phyloP scores from a whole-genome alignment of 2,113 vertebrate genomes.

The Sinosuthora webbiana region DNA sequence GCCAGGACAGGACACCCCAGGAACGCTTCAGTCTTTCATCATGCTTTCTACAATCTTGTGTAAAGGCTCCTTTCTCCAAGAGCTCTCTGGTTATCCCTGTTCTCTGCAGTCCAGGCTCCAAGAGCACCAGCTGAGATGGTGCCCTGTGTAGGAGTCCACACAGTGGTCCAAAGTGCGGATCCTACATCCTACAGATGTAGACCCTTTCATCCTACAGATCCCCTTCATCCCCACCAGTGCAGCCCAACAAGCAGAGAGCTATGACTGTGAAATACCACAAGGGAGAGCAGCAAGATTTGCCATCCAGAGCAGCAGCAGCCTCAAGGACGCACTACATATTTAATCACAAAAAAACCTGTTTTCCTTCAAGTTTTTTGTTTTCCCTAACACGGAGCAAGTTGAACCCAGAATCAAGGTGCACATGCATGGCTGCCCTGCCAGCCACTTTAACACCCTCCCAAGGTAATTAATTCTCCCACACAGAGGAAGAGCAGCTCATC shows the following conservation, averaged over 20 bases:
- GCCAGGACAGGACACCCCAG: not conserved
- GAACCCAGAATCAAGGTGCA: not conserved
- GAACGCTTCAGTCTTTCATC: not conserved
- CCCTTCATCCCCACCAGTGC: not conserved
- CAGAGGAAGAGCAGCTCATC: not conserved
- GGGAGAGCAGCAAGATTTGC: not conserved
- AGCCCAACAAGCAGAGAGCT: not conserved
- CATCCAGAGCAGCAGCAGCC: not conserved
- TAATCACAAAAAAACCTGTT: not conserved
- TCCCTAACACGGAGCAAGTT: not conserved
- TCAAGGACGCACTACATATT: not conserved
- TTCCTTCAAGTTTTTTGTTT: not conserved
- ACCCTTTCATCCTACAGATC: not conserved
- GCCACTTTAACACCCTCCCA: not conserved
- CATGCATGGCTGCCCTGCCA: not conserved
- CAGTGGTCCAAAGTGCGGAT: accelerated
- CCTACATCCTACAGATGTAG: too few species aligned
- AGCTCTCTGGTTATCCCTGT: not conserved
- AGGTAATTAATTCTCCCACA: not conserved
- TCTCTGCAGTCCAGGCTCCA: not conserved
- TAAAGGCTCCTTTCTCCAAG: not conserved
- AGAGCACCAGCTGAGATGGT: not conserved
- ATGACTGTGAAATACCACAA: not conserved
- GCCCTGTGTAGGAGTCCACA: accelerated
- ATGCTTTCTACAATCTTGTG: not conserved